Base-by-base conservation (phyloP, 2,113 vertebrate genomes). In the Reinhardtius hippoglossoides region DNA sequence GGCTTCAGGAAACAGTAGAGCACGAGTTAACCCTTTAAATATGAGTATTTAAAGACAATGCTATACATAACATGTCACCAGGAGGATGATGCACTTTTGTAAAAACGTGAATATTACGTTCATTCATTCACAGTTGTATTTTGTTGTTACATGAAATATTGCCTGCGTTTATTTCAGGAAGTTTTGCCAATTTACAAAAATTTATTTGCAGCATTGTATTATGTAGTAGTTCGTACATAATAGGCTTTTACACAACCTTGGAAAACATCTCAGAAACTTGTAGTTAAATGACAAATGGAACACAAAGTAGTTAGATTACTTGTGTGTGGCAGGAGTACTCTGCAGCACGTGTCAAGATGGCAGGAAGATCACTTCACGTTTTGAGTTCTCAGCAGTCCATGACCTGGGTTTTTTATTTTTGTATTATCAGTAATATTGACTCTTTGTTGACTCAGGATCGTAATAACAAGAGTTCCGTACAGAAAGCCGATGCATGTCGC, bases 381-480 rank as follows among this genome's bases (percentile, higher is more conserved):
- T 58, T 27, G 15, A 13, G 14, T 15, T 68, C 80, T 74, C 75
- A 82, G 82, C 80, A 80, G 78, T 76, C 60, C 63, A 64, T 67
- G 48, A 81, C 66, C 37, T 74, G 68, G 73, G 63, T 82, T 58
- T 58, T 31, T 86, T 80, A 74, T 76, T 81, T 84, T 80, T 85
- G 46, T 84, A 73, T 80, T 63, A 81, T 70, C 52, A 14, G 46
- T 78, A 42, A 76, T 76, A 37, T 67, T 63, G 68, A 66, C 74
- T 72, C 79, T 76, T 78, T 71, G 58, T 71, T 77, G 82, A 80
- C 87, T 91, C 81, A 89, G 82, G 91, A 83, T 59, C 9, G 64
- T 82, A 1, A 61, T 55, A 63, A 56, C 12, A 35, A 40, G 23
- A 77, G 72, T 67, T 70, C 50, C 82, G 77, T 87, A 89, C 55